These are phyloP conservation scores for Protobothrops mucrosquamatus DNA, from an alignment of 2,113 vertebrate genomes.

Conservation along the genomic window DNA sequence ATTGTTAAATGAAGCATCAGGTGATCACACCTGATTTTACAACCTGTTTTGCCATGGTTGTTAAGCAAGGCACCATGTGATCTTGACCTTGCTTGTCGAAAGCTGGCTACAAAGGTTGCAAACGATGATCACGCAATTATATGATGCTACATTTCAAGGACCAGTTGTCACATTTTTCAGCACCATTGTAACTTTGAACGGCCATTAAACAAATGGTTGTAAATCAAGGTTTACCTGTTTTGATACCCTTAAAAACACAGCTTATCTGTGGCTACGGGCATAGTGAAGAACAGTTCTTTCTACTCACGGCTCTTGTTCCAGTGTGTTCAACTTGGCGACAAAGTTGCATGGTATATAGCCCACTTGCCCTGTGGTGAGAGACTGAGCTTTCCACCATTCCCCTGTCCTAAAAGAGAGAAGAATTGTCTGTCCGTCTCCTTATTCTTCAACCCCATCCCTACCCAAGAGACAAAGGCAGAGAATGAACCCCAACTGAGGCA, in stretches of 20 bases:
- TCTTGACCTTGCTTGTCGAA: not conserved
- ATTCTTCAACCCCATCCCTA: not conserved
- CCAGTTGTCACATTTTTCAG: not conserved
- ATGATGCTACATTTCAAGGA: not conserved
- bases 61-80: not conserved
- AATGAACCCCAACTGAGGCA: not conserved
- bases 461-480: not conserved
- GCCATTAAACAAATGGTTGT: not conserved
- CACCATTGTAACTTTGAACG: not conserved
- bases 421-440: not conserved
- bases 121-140: not conserved
- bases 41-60: not conserved
- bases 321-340: slow-evolving; percentile 80
- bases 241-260: not conserved
- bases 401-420: slow-evolving; percentile 62
- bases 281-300: not conserved
- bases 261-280: not conserved
- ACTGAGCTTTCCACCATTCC: slow-evolving; percentile 95
- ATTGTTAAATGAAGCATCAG: not conserved
- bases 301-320: slow-evolving; percentile 91
- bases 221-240: not conserved
- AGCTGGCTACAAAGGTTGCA: not conserved
- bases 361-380: slow-evolving; percentile 84
- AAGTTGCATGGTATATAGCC: slow-evolving; percentile 92
- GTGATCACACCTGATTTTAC: not conserved